Percentiles rank a stretch among this genome's conserved stretches.
These are phyloP conservation scores for Thyatira batis DNA, from an alignment of 2,888 invertebrate species.

Conservation along the genomic window DNA sequence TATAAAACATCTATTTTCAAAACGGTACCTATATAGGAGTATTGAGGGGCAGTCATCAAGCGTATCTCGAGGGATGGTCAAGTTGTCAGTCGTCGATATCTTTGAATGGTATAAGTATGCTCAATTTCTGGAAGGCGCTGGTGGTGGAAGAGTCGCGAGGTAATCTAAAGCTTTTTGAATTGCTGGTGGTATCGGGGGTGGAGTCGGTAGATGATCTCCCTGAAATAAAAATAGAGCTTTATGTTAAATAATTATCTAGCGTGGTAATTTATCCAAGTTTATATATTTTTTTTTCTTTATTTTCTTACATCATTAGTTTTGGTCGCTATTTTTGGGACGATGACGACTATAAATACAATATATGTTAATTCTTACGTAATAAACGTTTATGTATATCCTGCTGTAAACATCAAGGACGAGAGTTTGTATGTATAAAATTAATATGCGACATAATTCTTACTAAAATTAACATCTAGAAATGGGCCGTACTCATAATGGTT, in stretches of 20 bases:
- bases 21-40: constrained; percentile 54
- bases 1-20: constrained; percentile 42
- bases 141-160: constrained; percentile 85
- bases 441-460: not conserved
- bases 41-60: constrained; percentile 27
- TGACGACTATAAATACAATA: not conserved
- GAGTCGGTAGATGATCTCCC: constrained; percentile 88
- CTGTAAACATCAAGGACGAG: not conserved
- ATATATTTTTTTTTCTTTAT: not conserved
- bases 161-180: constrained; percentile 89
- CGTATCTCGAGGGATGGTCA: constrained; percentile 9
- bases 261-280: not conserved
- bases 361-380: not conserved
- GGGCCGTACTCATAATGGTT: constrained; percentile 1
- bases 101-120: constrained; percentile 2
- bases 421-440: not conserved
- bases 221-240: constrained; percentile 47
- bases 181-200: constrained; percentile 89
- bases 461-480: constrained; percentile 4
- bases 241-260: not conserved
- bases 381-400: not conserved
- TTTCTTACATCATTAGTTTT: not conserved
- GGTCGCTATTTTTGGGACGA: not conserved
- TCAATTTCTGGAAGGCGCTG: constrained; percentile 59
- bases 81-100: not conserved